These are phyloP conservation scores for Orius laevigatus DNA, from an alignment of 1,140 invertebrate genomes.

Conservation along the genomic window DNA sequence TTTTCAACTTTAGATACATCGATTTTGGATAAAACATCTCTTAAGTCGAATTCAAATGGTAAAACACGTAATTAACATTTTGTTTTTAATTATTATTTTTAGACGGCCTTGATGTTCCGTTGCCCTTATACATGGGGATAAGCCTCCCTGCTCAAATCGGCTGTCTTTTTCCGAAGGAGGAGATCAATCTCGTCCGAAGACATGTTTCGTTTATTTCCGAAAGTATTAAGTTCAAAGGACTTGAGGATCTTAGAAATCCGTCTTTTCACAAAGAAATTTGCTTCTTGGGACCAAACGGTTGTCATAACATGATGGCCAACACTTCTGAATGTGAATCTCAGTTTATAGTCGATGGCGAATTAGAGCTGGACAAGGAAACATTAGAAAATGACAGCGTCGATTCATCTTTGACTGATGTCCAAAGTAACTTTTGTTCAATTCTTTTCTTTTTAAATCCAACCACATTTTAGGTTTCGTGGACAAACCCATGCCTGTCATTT, in stretches of 20 bases:
- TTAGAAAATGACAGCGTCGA: constrained; percentile 20
- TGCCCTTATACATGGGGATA: constrained; percentile 50
- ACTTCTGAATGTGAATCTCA: constrained; percentile 14
- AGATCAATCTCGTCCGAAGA: constrained; percentile 2
- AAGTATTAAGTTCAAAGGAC: constrained; percentile 14
- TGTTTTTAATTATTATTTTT: constrained; percentile 7
- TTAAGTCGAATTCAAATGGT: constrained; percentile 2
- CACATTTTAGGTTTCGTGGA: constrained; percentile 18
- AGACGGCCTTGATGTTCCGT: constrained; percentile 5
- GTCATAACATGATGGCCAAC: constrained; percentile 15
- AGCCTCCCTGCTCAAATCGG: constrained; percentile 51
- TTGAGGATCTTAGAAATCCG: constrained; percentile 15
- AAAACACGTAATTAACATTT: neutral
- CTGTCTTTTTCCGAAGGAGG: constrained; percentile 42
- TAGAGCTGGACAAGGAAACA: constrained; percentile 13
- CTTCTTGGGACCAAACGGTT: constrained; percentile 10
- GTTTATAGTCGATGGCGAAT: constrained; percentile 1
- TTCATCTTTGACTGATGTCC: constrained; percentile 20
- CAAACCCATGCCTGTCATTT: constrained; percentile 18
- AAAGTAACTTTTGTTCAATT: constrained; percentile 17
- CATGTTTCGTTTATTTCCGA: constrained; percentile 13
- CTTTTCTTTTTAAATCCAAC: neutral
- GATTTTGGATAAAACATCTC: neutral
- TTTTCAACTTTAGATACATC: constrained; percentile 8
- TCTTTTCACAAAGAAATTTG: constrained; percentile 15